phyloP scores from a whole-genome alignment of 2,113 vertebrate species.

The Solenodon paradoxus region DNA sequence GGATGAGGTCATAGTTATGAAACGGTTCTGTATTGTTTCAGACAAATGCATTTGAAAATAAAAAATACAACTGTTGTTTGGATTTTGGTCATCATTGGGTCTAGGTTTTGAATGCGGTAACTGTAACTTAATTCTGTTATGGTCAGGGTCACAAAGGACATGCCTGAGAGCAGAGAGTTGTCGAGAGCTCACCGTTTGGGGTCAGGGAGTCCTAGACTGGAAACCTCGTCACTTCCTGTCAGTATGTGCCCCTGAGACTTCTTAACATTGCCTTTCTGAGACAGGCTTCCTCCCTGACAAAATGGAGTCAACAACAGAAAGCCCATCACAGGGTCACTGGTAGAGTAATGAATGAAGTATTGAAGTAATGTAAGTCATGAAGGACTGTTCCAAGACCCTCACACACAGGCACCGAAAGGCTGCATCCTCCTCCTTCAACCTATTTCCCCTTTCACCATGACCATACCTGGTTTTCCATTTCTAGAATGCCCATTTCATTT shows the following conservation, averaged over 20 bases:
- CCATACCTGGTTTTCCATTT: not conserved
- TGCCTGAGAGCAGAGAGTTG: not conserved
- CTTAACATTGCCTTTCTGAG: not conserved
- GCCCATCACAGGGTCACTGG: too few relatives aligned
- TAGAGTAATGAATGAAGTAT: too few relatives aligned
- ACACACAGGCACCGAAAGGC: not conserved
- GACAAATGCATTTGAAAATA: not conserved
- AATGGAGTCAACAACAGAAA: not conserved
- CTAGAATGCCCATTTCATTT: not conserved
- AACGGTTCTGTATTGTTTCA: not conserved
- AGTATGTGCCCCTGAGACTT: not conserved
- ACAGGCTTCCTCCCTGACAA: not conserved
- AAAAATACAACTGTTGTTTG: not conserved
- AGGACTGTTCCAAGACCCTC: not conserved
- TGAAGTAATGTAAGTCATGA: not conserved
- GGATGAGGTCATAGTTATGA: not conserved
- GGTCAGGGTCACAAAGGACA: not conserved
- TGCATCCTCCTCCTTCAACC: rapidly evolving
- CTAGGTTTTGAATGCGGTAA: too few relatives aligned
- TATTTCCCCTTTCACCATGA: too few relatives aligned
- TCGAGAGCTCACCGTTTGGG: not conserved
- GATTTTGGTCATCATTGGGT: not conserved
- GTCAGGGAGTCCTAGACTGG: not conserved
- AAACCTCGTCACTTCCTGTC: not conserved
- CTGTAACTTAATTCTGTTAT: too few relatives aligned